phyloP scores from a whole-genome alignment of 2,888 invertebrate species.

The Halictus quadricinctus region DNA sequence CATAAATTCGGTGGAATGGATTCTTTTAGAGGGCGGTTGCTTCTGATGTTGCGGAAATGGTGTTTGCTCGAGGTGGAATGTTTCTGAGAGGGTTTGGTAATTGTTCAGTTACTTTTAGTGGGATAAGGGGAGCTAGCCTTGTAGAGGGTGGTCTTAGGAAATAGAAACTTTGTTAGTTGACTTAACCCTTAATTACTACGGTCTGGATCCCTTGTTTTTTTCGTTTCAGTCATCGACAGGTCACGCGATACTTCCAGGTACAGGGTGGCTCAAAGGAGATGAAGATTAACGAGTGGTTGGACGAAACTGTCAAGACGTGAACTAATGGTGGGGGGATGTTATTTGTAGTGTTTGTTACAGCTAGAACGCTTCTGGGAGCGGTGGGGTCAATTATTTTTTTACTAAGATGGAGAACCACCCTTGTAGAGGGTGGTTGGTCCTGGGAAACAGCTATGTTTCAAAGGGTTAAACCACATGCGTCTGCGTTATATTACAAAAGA shows the following conservation, averaged over 20 bases:
- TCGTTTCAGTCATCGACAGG: not conserved
- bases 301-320: not conserved
- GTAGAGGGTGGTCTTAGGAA: not conserved
- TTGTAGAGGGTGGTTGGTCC: not conserved
- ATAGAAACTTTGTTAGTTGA: not conserved
- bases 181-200: too few species aligned
- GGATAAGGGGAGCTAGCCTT: not conserved
- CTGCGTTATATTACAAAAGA: too few species aligned
- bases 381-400: not conserved
- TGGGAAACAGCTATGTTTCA: not conserved
- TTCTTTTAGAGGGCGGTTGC: not conserved
- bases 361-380: not conserved
- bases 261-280: not conserved
- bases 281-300: not conserved
- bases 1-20: too few species aligned
- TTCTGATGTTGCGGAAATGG: not conserved
- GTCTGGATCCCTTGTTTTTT: not conserved
- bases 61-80: not conserved
- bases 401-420: not conserved
- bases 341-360: not conserved
- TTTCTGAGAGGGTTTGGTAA: not conserved
- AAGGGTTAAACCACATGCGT: not conserved
- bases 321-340: not conserved
- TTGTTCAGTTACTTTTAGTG: not conserved
- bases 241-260: not conserved